Evolutionary conservation across 2,797 vertebrate genomes (phyloP).

Genomic region (Chiroxiphia lanceolata): DNA sequence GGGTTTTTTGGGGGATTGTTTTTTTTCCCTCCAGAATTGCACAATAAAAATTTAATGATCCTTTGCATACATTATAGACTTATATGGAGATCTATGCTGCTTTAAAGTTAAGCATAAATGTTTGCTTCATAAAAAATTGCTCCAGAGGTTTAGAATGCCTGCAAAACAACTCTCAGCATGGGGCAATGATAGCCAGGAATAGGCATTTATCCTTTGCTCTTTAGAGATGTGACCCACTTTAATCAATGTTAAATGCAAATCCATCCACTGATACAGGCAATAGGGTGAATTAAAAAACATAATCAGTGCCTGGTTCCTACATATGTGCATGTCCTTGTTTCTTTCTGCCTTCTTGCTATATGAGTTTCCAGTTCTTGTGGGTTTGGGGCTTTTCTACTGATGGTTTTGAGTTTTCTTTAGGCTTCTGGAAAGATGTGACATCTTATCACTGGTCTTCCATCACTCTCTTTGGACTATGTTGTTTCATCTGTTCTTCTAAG

Average conservation of each 20-base stretch:
- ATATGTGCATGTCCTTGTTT: rapidly evolving
- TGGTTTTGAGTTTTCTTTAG: background rate
- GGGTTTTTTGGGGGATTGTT: rapidly evolving
- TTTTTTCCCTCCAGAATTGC: background rate
- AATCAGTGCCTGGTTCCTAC: background rate
- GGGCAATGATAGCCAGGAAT: background rate
- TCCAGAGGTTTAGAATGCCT: background rate
- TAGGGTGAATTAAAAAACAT: background rate
- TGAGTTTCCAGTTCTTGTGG: background rate
- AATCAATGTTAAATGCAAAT: background rate
- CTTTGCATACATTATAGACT: background rate
- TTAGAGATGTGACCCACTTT: background rate
- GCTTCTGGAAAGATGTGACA: background rate
- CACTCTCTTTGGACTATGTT: background rate
- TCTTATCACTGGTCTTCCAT: background rate
- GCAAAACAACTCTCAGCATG: background rate
- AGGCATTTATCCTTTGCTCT: background rate
- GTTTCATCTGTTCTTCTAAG: background rate
- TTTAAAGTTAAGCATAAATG: background rate
- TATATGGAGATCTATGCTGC: background rate
- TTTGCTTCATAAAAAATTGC: background rate
- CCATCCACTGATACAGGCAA: background rate
- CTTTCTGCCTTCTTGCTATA: background rate
- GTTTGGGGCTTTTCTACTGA: background rate
- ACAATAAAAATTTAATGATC: constrained; percentile 34